Percentiles rank a stretch among this genome's conserved stretches.
These are phyloP conservation scores for Drosophila simulans DNA, from an alignment of 1,140 invertebrate genomes.

Conservation along the genomic window DNA sequence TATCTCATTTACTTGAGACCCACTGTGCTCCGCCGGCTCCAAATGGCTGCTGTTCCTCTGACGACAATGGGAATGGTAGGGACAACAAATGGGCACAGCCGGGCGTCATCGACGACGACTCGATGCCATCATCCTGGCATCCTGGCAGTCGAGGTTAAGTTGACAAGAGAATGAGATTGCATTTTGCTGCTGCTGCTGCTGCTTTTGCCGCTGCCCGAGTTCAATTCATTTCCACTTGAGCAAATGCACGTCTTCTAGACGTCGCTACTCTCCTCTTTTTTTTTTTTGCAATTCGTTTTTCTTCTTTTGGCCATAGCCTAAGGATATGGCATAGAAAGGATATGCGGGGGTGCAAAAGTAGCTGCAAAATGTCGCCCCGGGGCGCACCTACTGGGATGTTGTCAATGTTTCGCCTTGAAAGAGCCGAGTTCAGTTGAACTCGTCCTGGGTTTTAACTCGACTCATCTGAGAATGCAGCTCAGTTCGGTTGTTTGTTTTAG, in stretches of 20 bases:
- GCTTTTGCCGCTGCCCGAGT: conserved; percentile 59
- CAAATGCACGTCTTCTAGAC: conserved; percentile 79
- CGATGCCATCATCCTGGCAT: conserved; percentile 44
- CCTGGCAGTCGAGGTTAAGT: conserved; percentile 74
- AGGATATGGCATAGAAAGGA: conserved; percentile 24
- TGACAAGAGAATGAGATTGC: conserved; percentile 82
- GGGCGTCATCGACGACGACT: conserved; percentile 26
- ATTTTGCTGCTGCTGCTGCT: conserved; percentile 49
- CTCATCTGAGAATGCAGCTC: conserved; percentile 36
- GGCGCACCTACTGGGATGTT: conserved; percentile 41
- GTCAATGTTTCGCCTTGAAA: conserved; percentile 60
- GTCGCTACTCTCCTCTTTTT: conserved; percentile 12
- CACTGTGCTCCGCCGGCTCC: conserved; percentile 28
- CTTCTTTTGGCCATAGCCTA: conserved; percentile 45
- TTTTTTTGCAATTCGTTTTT: background rate
- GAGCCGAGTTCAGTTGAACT: conserved; percentile 24
- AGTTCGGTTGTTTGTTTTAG: conserved; percentile 67
- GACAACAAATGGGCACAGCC: conserved; percentile 59
- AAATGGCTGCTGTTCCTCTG: conserved; percentile 30
- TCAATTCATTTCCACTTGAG: conserved; percentile 83
- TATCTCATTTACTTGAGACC: conserved; percentile 15
- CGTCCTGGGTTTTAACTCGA: conserved; percentile 1
- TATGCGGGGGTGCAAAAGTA: conserved; percentile 53
- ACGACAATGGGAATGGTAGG: conserved; percentile 31
- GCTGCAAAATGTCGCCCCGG: conserved; percentile 66